Conservation (phyloP, 2,113 vertebrate species). For the Plecotus auritus region DNA sequence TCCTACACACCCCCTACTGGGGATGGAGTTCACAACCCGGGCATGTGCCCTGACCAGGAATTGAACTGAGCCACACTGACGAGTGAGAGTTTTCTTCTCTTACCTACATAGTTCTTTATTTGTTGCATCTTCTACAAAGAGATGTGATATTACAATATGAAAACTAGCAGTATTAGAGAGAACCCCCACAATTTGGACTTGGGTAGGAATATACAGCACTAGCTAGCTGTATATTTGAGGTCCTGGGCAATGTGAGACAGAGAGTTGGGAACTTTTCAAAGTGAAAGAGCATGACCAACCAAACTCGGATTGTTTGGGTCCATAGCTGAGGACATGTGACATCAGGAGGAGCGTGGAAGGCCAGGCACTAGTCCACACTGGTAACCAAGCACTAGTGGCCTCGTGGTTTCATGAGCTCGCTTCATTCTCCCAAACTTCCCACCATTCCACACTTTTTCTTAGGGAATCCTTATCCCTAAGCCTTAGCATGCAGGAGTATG, state of each 20-base stretch:
- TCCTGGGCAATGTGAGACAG: background rate
- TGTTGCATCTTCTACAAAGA: background rate
- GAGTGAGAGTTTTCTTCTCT: background rate
- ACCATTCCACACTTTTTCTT: too few species aligned
- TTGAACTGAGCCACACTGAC: too few species aligned
- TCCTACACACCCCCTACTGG: too few species aligned
- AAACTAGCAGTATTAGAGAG: background rate
- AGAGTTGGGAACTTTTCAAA: background rate
- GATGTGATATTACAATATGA: background rate
- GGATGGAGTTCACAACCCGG: too few species aligned
- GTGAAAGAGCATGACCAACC: background rate
- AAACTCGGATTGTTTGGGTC: background rate
- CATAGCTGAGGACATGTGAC: fast-evolving
- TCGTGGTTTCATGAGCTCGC: background rate
- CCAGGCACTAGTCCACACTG: background rate
- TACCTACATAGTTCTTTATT: background rate
- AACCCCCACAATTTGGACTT: background rate
- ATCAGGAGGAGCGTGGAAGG: background rate
- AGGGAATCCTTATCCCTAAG: too few species aligned
- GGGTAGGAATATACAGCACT: background rate
- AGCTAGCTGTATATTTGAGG: background rate
- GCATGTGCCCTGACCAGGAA: too few species aligned
- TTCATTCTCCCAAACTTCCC: background rate
- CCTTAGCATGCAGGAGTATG: fast-evolving
- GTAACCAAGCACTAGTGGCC: background rate